A percentile compares a stretch with the other conserved stretches of the same genome.
These are phyloP conservation scores for Fabriciana adippe DNA, from an alignment of 2,888 invertebrate species.

Conservation along the genomic window DNA sequence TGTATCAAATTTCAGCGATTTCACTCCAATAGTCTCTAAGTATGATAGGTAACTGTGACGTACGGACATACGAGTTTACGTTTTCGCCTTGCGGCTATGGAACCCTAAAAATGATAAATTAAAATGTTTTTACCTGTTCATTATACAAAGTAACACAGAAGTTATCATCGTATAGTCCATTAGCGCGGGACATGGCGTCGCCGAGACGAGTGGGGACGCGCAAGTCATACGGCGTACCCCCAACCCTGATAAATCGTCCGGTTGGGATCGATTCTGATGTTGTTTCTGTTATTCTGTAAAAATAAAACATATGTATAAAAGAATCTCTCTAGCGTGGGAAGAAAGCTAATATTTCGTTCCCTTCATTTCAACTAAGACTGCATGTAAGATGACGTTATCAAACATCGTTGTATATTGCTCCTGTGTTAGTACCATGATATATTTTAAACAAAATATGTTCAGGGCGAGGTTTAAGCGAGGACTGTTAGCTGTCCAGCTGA, in stretches of 20 bases:
- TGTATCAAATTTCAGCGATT: too few relatives aligned
- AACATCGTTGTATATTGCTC: too few relatives aligned
- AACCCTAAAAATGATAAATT: background rate
- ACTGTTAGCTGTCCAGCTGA: too few relatives aligned
- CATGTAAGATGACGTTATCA: too few relatives aligned
- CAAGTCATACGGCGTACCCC: constrained; percentile 88
- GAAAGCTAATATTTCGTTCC: too few relatives aligned
- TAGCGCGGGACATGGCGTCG: constrained; percentile 84
- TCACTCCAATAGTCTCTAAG: too few relatives aligned
- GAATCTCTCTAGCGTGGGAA: background rate
- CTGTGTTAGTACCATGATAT: too few relatives aligned
- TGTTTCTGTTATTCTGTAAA: constrained; percentile 67
- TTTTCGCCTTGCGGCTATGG: background rate
- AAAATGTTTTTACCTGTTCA: constrained; percentile 37
- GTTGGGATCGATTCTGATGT: constrained; percentile 66
- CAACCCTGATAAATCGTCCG: constrained; percentile 76
- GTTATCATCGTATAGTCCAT: constrained; percentile 90
- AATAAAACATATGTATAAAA: background rate
- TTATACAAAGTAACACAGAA: constrained; percentile 85
- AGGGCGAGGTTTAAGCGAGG: background rate
- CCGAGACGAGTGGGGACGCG: constrained; percentile 84
- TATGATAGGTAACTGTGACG: too few relatives aligned
- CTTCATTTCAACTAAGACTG: too few relatives aligned
- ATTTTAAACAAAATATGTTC: too few relatives aligned
- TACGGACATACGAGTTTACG: too few relatives aligned